These are phyloP conservation scores for Hippolais icterina DNA, from an alignment of 2,113 vertebrate species.

Conservation along the genomic window DNA sequence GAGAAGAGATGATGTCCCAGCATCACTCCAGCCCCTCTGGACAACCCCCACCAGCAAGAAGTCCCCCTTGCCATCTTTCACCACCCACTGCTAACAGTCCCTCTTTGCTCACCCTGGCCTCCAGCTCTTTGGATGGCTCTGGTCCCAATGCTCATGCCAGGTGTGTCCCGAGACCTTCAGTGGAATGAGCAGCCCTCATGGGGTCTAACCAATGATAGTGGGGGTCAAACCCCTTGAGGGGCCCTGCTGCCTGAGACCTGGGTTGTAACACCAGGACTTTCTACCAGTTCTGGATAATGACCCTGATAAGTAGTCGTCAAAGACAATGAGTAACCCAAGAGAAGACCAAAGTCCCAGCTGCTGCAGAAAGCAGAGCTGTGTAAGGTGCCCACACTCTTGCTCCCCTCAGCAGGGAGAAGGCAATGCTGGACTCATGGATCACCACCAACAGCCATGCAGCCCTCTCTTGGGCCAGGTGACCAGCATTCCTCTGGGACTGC, in stretches of 20 bases:
- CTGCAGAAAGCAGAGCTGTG: background rate
- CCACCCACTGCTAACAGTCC: background rate
- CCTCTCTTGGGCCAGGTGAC: background rate
- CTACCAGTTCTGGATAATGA: background rate
- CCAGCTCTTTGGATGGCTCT: rapidly evolving
- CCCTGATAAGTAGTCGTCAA: background rate
- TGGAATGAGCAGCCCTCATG: background rate
- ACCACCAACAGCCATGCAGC: background rate
- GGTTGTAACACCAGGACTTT: background rate
- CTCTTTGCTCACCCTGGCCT: rapidly evolving
- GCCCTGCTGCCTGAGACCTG: background rate
- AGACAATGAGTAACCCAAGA: background rate
- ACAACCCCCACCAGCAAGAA: background rate
- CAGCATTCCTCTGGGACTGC: rapidly evolving
- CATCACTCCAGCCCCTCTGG: background rate
- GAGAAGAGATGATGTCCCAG: background rate
- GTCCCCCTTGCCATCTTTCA: rapidly evolving
- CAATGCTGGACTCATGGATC: background rate
- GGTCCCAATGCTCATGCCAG: rapidly evolving
- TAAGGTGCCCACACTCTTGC: background rate
- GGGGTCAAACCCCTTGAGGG: rapidly evolving
- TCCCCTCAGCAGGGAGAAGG: background rate
- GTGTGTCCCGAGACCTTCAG: background rate
- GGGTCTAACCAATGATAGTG: rapidly evolving
- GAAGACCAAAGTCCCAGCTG: background rate